These are phyloP conservation scores for Ia io DNA, from an alignment of 2,113 vertebrate genomes.

Conservation along the genomic window DNA sequence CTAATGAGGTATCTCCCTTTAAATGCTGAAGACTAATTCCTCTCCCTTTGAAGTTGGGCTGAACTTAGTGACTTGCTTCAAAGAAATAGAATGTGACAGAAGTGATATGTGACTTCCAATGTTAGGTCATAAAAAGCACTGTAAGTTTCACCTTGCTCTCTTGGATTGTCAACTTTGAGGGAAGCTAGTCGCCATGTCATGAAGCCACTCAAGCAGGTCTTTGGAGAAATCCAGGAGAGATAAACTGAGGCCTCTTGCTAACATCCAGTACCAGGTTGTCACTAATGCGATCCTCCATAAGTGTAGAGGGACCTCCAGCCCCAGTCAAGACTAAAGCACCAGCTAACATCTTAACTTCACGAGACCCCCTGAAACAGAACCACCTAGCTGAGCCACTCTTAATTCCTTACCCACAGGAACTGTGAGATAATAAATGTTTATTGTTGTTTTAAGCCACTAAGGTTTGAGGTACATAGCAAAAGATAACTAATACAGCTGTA, in stretches of 20 bases:
- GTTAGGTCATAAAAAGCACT: not conserved
- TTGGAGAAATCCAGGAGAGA: not conserved
- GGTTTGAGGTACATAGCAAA: not conserved
- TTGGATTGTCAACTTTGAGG: not conserved
- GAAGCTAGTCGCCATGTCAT: not conserved
- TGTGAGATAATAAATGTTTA: not conserved
- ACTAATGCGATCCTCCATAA: not conserved
- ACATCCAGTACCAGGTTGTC: not conserved
- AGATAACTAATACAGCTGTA: not conserved
- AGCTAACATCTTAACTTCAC: not conserved
- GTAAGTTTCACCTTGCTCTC: not conserved
- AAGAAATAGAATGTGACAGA: not conserved
- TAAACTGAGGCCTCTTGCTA: not conserved
- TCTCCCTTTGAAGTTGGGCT: conserved; percentile 6
- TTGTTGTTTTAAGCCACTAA: not conserved
- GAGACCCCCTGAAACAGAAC: not conserved
- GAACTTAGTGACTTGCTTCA: not conserved
- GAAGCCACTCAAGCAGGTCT: not conserved
- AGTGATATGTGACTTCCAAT: not conserved
- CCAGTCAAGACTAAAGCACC: not conserved
- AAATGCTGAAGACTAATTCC: not conserved
- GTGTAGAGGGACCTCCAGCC: not conserved
- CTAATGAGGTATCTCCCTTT: not conserved
- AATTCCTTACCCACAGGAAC: not conserved
- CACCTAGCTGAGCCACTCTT: not conserved